Evolutionary conservation across 1,140 invertebrate species (phyloP).

Genomic region (Megathymus violae): DNA sequence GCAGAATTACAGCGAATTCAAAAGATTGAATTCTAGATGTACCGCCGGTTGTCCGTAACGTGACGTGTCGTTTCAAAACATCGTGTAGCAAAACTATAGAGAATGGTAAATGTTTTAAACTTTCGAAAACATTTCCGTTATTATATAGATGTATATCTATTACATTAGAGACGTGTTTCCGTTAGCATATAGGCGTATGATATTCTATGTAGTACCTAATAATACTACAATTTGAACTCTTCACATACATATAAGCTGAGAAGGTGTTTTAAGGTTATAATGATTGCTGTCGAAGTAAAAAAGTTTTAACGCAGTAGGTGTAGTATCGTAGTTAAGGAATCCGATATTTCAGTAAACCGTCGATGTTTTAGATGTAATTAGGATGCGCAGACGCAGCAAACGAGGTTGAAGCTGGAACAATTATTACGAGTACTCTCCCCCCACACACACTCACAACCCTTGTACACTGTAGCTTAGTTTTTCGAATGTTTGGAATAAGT

Average conservation of each 20-base stretch:
- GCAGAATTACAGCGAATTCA: background rate
- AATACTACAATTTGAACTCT: too few species aligned
- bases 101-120: background rate
- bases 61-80: too few species aligned
- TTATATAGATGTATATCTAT: too few species aligned
- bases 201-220: too few species aligned
- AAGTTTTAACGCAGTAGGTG: background rate
- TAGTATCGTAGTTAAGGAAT: constrained; percentile 15
- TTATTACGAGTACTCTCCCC: constrained; percentile 43
- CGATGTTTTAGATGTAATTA: constrained; percentile 68
- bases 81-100: background rate
- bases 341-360: constrained; percentile 69
- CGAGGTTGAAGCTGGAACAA: constrained; percentile 80
- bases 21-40: too few species aligned
- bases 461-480: background rate
- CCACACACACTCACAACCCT: constrained; percentile 7
- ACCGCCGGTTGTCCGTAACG: too few species aligned
- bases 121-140: background rate
- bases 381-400: constrained; percentile 29
- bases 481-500: too few species aligned
- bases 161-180: too few species aligned
- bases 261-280: too few species aligned
- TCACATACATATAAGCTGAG: too few species aligned
- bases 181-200: too few species aligned
- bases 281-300: background rate